Percentiles rank a stretch among this genome's conserved stretches.
phyloP scores from a whole-genome alignment of 2,113 vertebrate genomes.

The Mugil cephalus region DNA sequence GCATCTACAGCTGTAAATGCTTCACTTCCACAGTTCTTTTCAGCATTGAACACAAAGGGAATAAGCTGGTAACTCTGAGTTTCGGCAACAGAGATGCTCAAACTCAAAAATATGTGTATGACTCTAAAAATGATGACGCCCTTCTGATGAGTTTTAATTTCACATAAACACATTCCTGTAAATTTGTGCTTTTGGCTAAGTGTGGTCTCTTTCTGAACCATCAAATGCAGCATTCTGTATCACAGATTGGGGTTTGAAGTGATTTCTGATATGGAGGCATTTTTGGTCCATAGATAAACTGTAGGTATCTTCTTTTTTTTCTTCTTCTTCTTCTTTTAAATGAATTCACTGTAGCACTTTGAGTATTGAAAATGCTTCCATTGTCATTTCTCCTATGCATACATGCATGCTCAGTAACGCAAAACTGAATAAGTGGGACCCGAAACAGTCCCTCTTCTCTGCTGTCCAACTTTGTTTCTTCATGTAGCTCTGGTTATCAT shows the following conservation, averaged over 20 bases:
- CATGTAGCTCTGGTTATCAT: conserved; percentile 40
- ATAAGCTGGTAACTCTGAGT: conserved; percentile 2
- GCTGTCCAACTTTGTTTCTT: conserved; percentile 26
- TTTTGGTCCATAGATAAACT: neutral
- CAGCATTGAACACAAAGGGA: conserved; percentile 3
- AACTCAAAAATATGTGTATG: conserved; percentile 45
- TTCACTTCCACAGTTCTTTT: conserved; percentile 13
- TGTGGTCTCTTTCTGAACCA: neutral
- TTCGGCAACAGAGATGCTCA: conserved; percentile 44
- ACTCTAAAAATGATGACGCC: conserved; percentile 32
- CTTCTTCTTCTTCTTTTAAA: neutral
- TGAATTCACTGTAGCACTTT: neutral
- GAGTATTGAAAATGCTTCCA: neutral
- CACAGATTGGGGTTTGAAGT: neutral
- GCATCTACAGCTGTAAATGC: conserved; percentile 3
- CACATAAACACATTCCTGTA: conserved; percentile 6
- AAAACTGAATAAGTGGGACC: neutral
- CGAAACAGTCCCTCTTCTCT: conserved; percentile 10
- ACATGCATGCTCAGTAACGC: neutral
- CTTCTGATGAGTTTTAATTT: conserved; percentile 18
- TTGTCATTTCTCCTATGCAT: neutral
- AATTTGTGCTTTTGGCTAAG: neutral
- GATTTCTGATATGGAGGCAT: neutral
- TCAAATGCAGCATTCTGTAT: neutral
- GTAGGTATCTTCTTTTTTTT: too few relatives aligned